phyloP scores from a whole-genome alignment of 2,888 invertebrate genomes.

The Acleris holmiana region DNA sequence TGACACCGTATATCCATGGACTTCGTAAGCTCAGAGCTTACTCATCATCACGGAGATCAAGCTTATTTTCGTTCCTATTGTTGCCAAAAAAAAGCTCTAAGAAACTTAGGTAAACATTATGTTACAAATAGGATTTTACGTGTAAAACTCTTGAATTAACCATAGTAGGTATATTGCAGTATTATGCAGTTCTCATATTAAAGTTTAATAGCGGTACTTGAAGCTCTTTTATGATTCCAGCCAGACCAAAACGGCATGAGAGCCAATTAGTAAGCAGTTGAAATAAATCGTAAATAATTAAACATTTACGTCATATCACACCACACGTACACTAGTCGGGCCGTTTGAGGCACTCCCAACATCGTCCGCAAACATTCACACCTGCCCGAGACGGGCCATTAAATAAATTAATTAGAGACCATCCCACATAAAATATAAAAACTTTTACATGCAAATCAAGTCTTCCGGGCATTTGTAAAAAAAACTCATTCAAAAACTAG shows the following conservation, averaged over 20 bases:
- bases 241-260: background rate
- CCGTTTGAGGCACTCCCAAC: constrained; percentile 22
- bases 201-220: background rate
- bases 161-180: too few species aligned
- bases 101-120: too few species aligned
- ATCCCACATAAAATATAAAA: constrained; percentile 53
- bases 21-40: too few species aligned
- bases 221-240: background rate
- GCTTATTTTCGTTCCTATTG: too few species aligned
- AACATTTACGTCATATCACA: constrained; percentile 31
- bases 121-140: too few species aligned
- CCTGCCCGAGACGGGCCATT: constrained; percentile 50
- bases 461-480: constrained; percentile 51
- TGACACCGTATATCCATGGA: too few species aligned
- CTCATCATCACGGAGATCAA: too few species aligned
- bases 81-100: too few species aligned
- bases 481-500: constrained; percentile 37
- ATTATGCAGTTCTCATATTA: background rate
- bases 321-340: constrained; percentile 25
- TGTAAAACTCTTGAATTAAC: too few species aligned
- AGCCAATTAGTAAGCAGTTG: constrained; percentile 21
- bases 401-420: constrained; percentile 60
- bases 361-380: constrained; percentile 39
- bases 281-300: constrained; percentile 27
- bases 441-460: constrained; percentile 59